Evolutionary conservation across 2,888 invertebrate species (phyloP), one percentile per base, ranked within the genome.

Genomic region (Cartodere bifasciata): DNA sequence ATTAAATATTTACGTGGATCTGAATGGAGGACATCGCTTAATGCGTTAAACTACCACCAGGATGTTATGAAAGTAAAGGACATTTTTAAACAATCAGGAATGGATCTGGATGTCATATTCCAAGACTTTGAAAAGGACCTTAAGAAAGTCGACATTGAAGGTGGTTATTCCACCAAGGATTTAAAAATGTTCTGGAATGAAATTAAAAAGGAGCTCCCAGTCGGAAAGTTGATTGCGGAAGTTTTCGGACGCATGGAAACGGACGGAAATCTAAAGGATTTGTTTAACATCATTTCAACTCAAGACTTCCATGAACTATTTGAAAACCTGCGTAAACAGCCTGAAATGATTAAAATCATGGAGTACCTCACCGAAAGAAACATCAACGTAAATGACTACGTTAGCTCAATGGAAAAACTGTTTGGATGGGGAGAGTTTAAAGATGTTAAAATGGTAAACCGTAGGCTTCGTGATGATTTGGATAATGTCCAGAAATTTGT

Each of bases 1-100:
- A 34, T 50, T 2, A 21, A 13, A 2, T 50, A 49, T 35, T 32
- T 50, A 16, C 45, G 48, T 44, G 42, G 47, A 22, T 20, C 29
- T 4, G 48, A 48, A 35, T 50, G 48, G 42, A 40, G 24, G 5
- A 22, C 9, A 12, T 27, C 31, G n/a, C 16, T 35, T n/a, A 23
- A 35, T 11, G 27, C 26, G 5, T 20, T 35, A 10, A 22, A 27
- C 20, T 9, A 17, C 6, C 20, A 17, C 6, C 6, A 17, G 20
- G n/a, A 7, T 7, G 6, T 7, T 17, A 6, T 7, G n/a, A 17
- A 17, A 17, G 6, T 17, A 7, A n/a, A 17, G 20, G 20, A 17
- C 6, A 7, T 17, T 17, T 17, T 17, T 7, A 7, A 17, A 7
- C 20, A 17, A n/a, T 7, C n/a, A 7, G 20, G 20, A 7, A 6